phyloP scores from a whole-genome alignment of 2,888 invertebrate genomes.

The Aradus depressus region DNA sequence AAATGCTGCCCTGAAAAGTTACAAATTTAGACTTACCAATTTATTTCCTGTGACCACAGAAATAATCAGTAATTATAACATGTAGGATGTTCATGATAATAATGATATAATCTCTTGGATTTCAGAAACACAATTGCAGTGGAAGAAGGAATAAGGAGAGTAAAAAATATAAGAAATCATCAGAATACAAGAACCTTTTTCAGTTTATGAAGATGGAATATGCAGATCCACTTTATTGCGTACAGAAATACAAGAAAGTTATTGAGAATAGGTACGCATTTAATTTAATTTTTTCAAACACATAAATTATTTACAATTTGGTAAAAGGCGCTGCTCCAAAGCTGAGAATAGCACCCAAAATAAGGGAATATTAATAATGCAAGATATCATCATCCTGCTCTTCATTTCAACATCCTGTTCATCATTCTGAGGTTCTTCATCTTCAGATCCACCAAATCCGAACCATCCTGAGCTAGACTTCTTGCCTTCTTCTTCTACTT shows the following conservation, averaged over 20 bases:
- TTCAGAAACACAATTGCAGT: neutral
- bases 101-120: neutral
- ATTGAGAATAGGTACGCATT: slow-evolving; percentile 26
- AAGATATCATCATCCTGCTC: slow-evolving; percentile 32
- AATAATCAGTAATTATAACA: neutral
- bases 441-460: slow-evolving; percentile 32
- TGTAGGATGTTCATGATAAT: neutral
- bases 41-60: too few relatives aligned
- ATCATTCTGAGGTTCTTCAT: slow-evolving; percentile 36
- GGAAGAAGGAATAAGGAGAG: slow-evolving; percentile 6
- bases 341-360: too few relatives aligned
- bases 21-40: too few relatives aligned
- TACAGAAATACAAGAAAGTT: slow-evolving; percentile 26
- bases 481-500: slow-evolving; percentile 14
- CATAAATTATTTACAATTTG: too few relatives aligned
- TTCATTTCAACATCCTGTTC: slow-evolving; percentile 33
- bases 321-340: too few relatives aligned
- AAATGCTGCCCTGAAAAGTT: too few relatives aligned
- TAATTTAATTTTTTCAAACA: neutral
- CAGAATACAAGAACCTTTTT: slow-evolving; percentile 17
- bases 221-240: slow-evolving; percentile 22
- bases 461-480: slow-evolving; percentile 2
- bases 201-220: slow-evolving; percentile 18
- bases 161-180: slow-evolving; percentile 10
- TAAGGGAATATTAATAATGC: too few relatives aligned